These are phyloP conservation scores for Drosophila sucinea DNA, from an alignment of 1,140 invertebrate genomes.

Conservation along the genomic window DNA sequence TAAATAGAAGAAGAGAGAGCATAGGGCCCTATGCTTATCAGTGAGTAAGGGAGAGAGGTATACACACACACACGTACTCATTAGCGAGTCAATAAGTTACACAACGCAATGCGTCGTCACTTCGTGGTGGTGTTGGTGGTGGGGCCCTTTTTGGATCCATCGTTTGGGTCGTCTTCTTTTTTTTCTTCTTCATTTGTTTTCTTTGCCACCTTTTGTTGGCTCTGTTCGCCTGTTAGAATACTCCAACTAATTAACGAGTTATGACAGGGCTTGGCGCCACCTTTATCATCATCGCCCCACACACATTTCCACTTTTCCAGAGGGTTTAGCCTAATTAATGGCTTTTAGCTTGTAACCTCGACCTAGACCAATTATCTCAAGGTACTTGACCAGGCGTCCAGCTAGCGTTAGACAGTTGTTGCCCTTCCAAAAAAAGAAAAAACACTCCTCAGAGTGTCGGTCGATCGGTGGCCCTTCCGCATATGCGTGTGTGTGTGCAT, in stretches of 20 bases:
- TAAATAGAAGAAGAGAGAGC: slow-evolving; percentile 3
- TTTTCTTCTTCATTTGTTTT: slow-evolving; percentile 16
- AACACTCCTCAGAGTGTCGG: slow-evolving; percentile 18
- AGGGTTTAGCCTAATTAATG: slow-evolving; percentile 45
- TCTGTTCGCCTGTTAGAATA: slow-evolving; percentile 78
- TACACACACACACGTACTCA: slow-evolving; percentile 24
- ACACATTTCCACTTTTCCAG: slow-evolving; percentile 3
- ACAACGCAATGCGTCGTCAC: slow-evolving; percentile 53
- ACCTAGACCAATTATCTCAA: slow-evolving; percentile 83
- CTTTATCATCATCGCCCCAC: slow-evolving; percentile 52
- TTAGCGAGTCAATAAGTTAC: slow-evolving; percentile 61
- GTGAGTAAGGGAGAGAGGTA: background rate
- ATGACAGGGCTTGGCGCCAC: slow-evolving; percentile 75
- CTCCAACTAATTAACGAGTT: slow-evolving; percentile 83
- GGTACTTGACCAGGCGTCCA: slow-evolving; percentile 74
- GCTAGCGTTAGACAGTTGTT: slow-evolving; percentile 21
- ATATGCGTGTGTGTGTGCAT: slow-evolving; percentile 12
- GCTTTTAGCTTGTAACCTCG: slow-evolving; percentile 62
- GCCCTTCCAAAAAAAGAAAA: slow-evolving; percentile 49
- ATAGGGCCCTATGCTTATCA: slow-evolving; percentile 7
- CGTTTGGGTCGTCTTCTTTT: slow-evolving; percentile 6
- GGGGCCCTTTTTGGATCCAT: slow-evolving; percentile 37
- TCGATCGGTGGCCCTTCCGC: slow-evolving; percentile 24
- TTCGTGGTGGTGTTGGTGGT: slow-evolving; percentile 10
- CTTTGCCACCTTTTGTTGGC: slow-evolving; percentile 1